A percentile compares a stretch with the other conserved stretches of the same genome.
These are phyloP conservation scores for Galemys pyrenaicus DNA, from an alignment of 2,113 vertebrate genomes.

Conservation along the genomic window DNA sequence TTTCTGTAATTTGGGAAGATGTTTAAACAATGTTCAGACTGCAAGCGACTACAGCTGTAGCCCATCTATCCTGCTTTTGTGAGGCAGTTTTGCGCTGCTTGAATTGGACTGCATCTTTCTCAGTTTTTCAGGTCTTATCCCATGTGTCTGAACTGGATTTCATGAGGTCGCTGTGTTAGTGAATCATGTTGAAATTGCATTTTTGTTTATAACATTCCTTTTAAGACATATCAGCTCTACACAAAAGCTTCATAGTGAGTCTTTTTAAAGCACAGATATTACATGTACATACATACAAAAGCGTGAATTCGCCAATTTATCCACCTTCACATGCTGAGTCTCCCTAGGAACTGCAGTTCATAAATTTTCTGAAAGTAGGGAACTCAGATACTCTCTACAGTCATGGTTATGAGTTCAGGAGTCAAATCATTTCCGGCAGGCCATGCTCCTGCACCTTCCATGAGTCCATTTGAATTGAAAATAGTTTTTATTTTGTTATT, in stretches of 20 bases:
- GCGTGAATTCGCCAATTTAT: not conserved
- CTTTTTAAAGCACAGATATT: conserved; percentile 31
- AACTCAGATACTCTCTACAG: not conserved
- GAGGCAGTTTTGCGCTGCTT: not conserved
- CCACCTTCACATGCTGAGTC: not conserved
- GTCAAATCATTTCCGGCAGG: not conserved
- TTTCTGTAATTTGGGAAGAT: conserved; percentile 3
- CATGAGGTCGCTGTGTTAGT: not conserved
- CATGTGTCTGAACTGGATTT: not conserved
- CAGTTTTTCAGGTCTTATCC: not conserved
- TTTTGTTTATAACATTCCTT: conserved; percentile 1
- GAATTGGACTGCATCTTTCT: not conserved
- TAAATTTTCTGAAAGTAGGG: not conserved
- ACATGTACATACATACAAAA: not conserved
- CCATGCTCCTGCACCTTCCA: not conserved
- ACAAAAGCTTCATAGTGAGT: not conserved
- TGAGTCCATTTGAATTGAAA: conserved; percentile 18
- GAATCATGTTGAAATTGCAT: not conserved
- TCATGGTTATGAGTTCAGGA: not conserved
- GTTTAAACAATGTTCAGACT: not conserved
- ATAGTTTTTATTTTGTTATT: not conserved
- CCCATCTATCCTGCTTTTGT: not conserved
- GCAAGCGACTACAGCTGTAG: not conserved
- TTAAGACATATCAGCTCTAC: not conserved
- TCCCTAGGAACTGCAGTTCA: not conserved